Conservation (phyloP, 2,888 invertebrate species). For the Opisthograptis luteolata region DNA sequence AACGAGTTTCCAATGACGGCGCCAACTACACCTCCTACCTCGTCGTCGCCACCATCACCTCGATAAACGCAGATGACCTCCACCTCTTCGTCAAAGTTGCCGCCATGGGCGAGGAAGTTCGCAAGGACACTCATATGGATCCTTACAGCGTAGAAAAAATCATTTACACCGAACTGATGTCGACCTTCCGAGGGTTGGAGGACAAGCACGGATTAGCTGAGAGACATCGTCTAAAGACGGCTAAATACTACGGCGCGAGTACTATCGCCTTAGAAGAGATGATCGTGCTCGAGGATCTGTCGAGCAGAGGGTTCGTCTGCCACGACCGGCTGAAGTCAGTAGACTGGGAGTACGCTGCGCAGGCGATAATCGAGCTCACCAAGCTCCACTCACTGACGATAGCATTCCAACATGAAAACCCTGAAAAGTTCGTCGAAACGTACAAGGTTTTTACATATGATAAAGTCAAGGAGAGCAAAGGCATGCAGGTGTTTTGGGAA, state of each 20-base stretch:
- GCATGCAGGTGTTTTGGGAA: conserved; percentile 4
- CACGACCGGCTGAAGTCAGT: conserved; percentile 20
- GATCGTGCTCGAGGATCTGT: conserved; percentile 21
- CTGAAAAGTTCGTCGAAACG: conserved; percentile 20
- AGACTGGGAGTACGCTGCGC: conserved; percentile 22
- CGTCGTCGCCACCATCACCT: conserved; percentile 18
- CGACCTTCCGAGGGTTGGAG: conserved; percentile 21
- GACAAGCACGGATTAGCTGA: conserved; percentile 15
- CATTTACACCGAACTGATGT: conserved; percentile 20
- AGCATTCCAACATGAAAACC: conserved; percentile 16
- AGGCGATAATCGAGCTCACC: conserved; percentile 20
- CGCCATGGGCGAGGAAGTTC: conserved; percentile 12
- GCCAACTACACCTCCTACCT: conserved; percentile 29
- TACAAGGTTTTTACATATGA: too few species aligned
- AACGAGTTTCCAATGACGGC: conserved; percentile 10
- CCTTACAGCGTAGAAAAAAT: conserved; percentile 17
- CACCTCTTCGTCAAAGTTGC: conserved; percentile 29
- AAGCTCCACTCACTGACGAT: conserved; percentile 32
- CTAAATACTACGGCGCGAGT: conserved; percentile 14
- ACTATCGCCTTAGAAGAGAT: conserved; percentile 18
- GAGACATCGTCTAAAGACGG: conserved; percentile 11
- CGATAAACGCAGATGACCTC: conserved; percentile 16
- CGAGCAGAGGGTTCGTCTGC: conserved; percentile 9
- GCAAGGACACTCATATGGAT: conserved; percentile 2
- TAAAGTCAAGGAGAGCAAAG: too few species aligned